Conservation (phyloP, 2,113 vertebrate genomes). For the Hippotragus niger region DNA sequence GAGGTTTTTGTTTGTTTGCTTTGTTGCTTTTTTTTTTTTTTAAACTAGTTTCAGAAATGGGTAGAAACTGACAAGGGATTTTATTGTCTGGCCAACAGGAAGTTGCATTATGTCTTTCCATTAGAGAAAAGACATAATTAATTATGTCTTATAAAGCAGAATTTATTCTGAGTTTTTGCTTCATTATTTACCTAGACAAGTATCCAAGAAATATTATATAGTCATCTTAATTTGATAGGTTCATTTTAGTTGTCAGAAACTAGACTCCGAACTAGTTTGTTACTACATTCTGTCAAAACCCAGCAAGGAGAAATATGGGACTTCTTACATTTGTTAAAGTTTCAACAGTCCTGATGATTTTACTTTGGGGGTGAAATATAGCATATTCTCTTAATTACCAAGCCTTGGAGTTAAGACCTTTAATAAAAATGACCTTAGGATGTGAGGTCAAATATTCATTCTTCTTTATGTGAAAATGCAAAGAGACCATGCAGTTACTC, state of each 20-base stretch:
- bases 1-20: not conserved
- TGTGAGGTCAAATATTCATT: not conserved
- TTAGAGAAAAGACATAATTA: not conserved
- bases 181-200: not conserved
- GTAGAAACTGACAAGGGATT: constrained; percentile 34
- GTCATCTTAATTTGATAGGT: not conserved
- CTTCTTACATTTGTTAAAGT: not conserved
- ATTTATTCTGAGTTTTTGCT: not conserved
- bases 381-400: not conserved
- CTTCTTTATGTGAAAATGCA: not conserved
- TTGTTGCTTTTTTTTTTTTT: not conserved
- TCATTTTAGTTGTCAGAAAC: not conserved
- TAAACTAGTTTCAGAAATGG: constrained; percentile 18
- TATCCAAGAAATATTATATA: not conserved
- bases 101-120: not conserved
- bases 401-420: not conserved
- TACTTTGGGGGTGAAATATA: not conserved
- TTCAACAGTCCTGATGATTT: not conserved
- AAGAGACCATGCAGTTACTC: not conserved
- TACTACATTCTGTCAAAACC: not conserved
- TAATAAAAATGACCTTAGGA: not conserved
- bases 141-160: not conserved
- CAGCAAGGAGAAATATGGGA: not conserved
- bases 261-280: not conserved
- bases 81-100: constrained; percentile 15